phyloP scores from a whole-genome alignment of 2,888 invertebrate species.

The Heliconius ismenius region DNA sequence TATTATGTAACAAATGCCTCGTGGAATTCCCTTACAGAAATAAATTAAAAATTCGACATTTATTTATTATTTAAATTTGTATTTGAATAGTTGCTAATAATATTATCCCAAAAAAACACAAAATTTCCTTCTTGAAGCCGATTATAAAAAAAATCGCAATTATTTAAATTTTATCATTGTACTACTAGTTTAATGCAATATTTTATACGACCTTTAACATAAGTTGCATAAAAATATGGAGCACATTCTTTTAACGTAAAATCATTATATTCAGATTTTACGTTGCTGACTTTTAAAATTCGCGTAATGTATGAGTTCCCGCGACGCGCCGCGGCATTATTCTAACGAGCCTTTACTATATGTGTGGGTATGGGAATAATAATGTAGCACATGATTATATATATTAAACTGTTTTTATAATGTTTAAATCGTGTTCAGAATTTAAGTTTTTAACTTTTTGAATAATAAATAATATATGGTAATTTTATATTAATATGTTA shows the following conservation, averaged over 20 bases:
- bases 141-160: too few species aligned
- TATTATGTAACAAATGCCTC: not conserved
- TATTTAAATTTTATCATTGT: not conserved
- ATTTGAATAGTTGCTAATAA: too few species aligned
- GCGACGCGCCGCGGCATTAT: conserved; percentile 36
- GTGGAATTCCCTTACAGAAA: not conserved
- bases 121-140: too few species aligned
- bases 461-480: not conserved
- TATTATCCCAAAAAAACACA: too few species aligned
- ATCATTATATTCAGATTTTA: conserved; percentile 32
- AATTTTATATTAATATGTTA: not conserved
- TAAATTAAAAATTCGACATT: not conserved
- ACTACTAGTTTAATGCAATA: not conserved
- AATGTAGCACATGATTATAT: conserved; percentile 1
- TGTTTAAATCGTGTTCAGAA: not conserved
- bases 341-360: conserved; percentile 39
- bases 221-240: conserved; percentile 16
- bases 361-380: not conserved
- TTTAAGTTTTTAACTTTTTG: not conserved
- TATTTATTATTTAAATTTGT: not conserved
- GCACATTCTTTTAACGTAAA: conserved; percentile 26
- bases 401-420: conserved; percentile 9
- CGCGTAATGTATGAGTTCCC: conserved; percentile 34
- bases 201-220: not conserved
- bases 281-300: conserved; percentile 31